Conservation (phyloP, 2,888 invertebrate genomes). For the Catonia carolina region DNA sequence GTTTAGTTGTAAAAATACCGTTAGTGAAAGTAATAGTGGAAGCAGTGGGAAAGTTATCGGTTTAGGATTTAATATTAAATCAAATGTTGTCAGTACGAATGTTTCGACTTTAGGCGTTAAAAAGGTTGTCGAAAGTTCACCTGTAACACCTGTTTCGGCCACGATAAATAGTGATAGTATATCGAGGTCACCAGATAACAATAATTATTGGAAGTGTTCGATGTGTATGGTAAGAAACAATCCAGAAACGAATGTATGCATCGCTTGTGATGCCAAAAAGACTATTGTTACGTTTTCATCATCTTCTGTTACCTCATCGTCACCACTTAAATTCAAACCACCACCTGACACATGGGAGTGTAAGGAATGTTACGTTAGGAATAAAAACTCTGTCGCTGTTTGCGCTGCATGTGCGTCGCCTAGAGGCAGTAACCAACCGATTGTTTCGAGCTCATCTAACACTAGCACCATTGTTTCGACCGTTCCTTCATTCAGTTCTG, state of each 20-base stretch:
- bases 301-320: background rate
- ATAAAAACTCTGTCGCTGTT: conserved; percentile 43
- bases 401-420: conserved; percentile 51
- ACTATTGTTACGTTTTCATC: conserved; percentile 33
- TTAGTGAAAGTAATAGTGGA: too few relatives aligned
- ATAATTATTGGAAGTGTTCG: conserved; percentile 50
- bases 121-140: too few relatives aligned
- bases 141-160: too few relatives aligned
- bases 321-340: conserved; percentile 41
- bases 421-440: conserved; percentile 3
- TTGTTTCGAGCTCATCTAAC: conserved; percentile 2
- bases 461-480: conserved; percentile 13
- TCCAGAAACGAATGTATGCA: conserved; percentile 44
- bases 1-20: too few relatives aligned
- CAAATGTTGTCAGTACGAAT: too few relatives aligned
- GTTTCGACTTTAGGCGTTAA: too few relatives aligned
- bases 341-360: conserved; percentile 59
- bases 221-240: conserved; percentile 53
- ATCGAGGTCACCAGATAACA: background rate
- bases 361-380: conserved; percentile 54
- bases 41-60: too few relatives aligned
- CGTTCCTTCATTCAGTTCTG: background rate
- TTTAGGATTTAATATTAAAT: too few relatives aligned
- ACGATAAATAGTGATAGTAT: background rate
- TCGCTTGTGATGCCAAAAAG: conserved; percentile 48